Evolutionary conservation across 1,140 invertebrate species (phyloP), one percentile per base, ranked within the genome.

Genomic region (Ladona fulva): DNA sequence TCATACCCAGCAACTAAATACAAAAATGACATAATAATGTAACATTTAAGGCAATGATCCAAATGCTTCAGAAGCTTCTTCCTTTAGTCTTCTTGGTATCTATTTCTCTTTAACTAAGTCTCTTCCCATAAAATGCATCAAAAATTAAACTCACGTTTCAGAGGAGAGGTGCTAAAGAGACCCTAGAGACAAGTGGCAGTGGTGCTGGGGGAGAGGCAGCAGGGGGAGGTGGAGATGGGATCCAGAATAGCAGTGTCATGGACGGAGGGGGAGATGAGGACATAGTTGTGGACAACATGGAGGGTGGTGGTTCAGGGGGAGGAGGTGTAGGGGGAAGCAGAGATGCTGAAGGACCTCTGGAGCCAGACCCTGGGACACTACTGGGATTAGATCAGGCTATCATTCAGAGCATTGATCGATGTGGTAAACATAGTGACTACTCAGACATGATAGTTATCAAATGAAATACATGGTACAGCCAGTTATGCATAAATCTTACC

Each of bases 371-470:
- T 0, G 93, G 93, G 24, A 93, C 94, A 83, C 88, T 97, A 10
- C 85, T 97, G 77, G 92, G 94, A 3, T 84, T 98, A 25, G 96
- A 98, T 86, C 93, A 95, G 82, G 95, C 95, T 0, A 92, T 98
- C 80, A 85, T 97, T 19, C 93, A 95, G 83, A 95, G 95, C 82
- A 97, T 98, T 79, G 95, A 97, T 81, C 89, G 92, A 82, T 97
- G 95, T 86, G 90, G 91, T 92, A 85, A 86, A 88, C 84, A 37
- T 37, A 8, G 29, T 37, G 8, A 37, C 29, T 5, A 37, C 8
- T 37, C 29, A 37, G 8, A 37, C 8, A 77, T 74, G 7, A 77
- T 74, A 42, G 75, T 24, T 52, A 79, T 25, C 25, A 25, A 76
- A 25, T 78, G 25, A 42, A 77, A 25, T 42, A 78, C 16, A 76